Base-by-base conservation (phyloP, 1,140 invertebrate genomes). In the Drosophila nannoptera region DNA sequence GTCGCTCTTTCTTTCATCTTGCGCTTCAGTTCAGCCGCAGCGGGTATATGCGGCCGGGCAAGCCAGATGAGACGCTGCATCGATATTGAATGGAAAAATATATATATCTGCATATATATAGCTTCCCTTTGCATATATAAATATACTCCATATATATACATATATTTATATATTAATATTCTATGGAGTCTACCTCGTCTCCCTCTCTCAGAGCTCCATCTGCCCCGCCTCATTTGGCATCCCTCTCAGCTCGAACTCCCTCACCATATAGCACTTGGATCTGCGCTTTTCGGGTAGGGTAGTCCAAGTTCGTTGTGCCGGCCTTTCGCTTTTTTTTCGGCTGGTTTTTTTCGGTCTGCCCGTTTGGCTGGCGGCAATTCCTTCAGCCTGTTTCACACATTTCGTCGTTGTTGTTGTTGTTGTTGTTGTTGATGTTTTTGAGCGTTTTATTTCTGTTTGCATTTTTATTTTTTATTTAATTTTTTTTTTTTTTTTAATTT, bases 311-410 rank as follows among this genome's bases (percentile, higher is more conserved):
- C 5, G 35, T 29, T 59, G 9, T 33, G 33, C 8, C 5, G 5
- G 65, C 7, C 43, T 45, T 9, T 36, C n/a, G 31, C 46, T 55
- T 32, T 53, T 16, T 48, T 8, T 45, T 16, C n/a, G 14, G 9
- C 33, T n/a, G n/a, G n/a, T 14, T 46, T 55, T 33, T 7, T 68
- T 22, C 22, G 22, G 22, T 22, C 22, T 22, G 22, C 22, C 3
- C 52, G 11, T 42, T 63, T 38, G 40, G 54, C 73, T 73, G n/a
- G 49, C 35, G 68, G 68, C 66, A 38, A 73, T 76, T 78, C 45
- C 46, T 46, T 66, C 22, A 71, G 70, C 70, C 52, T 61, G 76
- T 70, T 81, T 80, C 69, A 77, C 69, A 81, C 77, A 64, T 80
- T 77, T 65, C 67, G 31, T 29, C 16, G 2, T 31, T 35, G 11